Evolutionary conservation across 2,888 invertebrate species (phyloP), one percentile per base, ranked within the genome.

Genomic region (Taphrorychus bicolor): DNA sequence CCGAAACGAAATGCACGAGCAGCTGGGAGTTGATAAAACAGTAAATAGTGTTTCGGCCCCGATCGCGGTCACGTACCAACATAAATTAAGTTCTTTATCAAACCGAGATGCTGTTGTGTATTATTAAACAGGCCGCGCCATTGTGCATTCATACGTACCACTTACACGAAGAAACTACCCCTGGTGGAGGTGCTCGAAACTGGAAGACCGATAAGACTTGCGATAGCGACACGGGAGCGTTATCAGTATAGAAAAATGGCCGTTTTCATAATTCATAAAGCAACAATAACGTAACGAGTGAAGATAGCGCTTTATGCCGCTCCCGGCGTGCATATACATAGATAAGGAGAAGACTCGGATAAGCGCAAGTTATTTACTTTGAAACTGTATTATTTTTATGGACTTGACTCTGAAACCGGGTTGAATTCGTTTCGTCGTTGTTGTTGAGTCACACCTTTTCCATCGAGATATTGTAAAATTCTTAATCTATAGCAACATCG

Each of bases 181-280:
- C 24, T 32, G 54, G 24, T 32, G 17, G 32, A 54, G 54, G 54
- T 54, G 54, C 54, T 54, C 54, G 16, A 23, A 54, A 16, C 32
- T 23, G 32, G 21, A 32, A 32, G 54, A 18, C 14, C n/a, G 54
- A 54, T 54, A 54, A 54, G 14, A 14, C 18, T n/a, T 24, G 14
- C n/a, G 24, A 54, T 32, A 32, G 32, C 14, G 11, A 54, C 32
- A 54, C 54, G 32, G 32, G n/a, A 14, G 21, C 24, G 24, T 54
- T 32, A 32, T 54, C 24, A 19, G 62, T 67, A 66, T 66, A 61
- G 67, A 70, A 68, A 70, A 68, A 70, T 70, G 62, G 64, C 70
- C 70, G 57, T 65, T 67, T 70, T 70, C 70, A 67, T 70, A 70
- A 70, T 70, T 70, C 70, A 70, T 70, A 70, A 70, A 65, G 67